Evolutionary conservation across 2,888 invertebrate genomes (phyloP), one percentile per base, ranked within the genome.

Genomic region (Merodon equestris): DNA sequence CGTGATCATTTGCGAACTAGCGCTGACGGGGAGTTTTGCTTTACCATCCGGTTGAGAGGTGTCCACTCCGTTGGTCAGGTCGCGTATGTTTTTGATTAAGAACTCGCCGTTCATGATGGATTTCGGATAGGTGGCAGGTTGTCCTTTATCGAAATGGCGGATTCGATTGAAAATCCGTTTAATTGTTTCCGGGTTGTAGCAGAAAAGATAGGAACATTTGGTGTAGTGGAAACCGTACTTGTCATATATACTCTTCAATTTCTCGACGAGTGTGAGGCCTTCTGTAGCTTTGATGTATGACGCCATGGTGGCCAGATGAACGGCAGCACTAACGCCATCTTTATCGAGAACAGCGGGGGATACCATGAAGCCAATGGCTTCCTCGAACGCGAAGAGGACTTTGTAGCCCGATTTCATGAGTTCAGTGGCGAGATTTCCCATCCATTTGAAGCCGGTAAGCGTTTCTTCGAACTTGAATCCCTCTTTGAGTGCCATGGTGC

Each of bases 381-480:
- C 99, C 87, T 99, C 99, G 89, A 95, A 99, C 0, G 98, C 97
- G 89, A 98, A 97, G 60, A 99, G 87, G 0, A 98, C 95, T 9
- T 90, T 89, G 84, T 96, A 95, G 27, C 93, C 94, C 64, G 93
- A 89, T 68, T 92, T 90, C 38, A 93, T 88, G 63, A 97, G 89
- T 5, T 96, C 92, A 34, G 93, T 90, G 0, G 95, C 91, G 84
- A 92, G 92, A 88, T 98, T 99, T 4, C 92, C 99, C 96, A 99
- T 98, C 98, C 98, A 99, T 86, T 99, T 99, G 87, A 99, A 99
- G 0, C 99, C 99, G 0, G 99, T 99, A 60, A 99, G 91, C 0
- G 99, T 99, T 90, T 99, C 98, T 81, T 91, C 88, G 82, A 93
- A 92, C 83, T 93, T 91, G 68, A 94, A 94, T 2, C 96, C 97